Evolutionary conservation across 2,888 invertebrate species (phyloP).

Genomic region (Exocentrus adspersus): DNA sequence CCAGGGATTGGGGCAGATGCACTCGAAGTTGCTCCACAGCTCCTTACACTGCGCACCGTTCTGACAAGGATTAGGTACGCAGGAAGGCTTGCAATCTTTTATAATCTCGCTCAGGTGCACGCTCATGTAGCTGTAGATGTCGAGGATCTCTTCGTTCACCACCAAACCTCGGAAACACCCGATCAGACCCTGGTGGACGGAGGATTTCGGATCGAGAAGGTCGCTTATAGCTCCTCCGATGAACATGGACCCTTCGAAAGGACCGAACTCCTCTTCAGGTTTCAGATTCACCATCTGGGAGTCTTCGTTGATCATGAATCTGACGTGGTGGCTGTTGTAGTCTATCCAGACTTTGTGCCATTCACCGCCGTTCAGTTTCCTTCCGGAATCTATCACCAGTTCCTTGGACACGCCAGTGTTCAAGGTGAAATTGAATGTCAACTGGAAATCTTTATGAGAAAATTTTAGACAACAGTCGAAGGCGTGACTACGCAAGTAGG

Average conservation of each 20-base stretch:
- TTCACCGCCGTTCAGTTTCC: constrained; percentile 88
- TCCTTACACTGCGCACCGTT: constrained; percentile 92
- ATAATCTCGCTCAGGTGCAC: constrained; percentile 92
- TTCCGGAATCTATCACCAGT: constrained; percentile 82
- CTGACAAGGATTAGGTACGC: constrained; percentile 92
- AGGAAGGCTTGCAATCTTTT: constrained; percentile 92
- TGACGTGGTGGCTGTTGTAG: constrained; percentile 91
- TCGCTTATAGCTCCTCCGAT: constrained; percentile 92
- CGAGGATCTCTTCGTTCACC: constrained; percentile 90
- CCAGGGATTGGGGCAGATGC: constrained; percentile 92
- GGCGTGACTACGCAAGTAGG: neutral
- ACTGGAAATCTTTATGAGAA: constrained; percentile 73
- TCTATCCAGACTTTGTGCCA: constrained; percentile 98
- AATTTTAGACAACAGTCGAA: no score
- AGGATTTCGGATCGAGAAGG: constrained; percentile 78
- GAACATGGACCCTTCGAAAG: constrained; percentile 93
- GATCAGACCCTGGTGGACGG: constrained; percentile 88
- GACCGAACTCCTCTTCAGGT: constrained; percentile 89
- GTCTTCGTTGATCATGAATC: constrained; percentile 92
- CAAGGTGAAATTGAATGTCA: constrained; percentile 89
- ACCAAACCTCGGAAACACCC: constrained; percentile 94
- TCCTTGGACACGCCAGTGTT: constrained; percentile 86
- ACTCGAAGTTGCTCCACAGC: constrained; percentile 91
- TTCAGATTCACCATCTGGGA: constrained; percentile 87
- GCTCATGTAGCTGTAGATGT: constrained; percentile 92